Evolutionary conservation across 2,888 invertebrate species (phyloP).

Genomic region (Horisme vitalbata): DNA sequence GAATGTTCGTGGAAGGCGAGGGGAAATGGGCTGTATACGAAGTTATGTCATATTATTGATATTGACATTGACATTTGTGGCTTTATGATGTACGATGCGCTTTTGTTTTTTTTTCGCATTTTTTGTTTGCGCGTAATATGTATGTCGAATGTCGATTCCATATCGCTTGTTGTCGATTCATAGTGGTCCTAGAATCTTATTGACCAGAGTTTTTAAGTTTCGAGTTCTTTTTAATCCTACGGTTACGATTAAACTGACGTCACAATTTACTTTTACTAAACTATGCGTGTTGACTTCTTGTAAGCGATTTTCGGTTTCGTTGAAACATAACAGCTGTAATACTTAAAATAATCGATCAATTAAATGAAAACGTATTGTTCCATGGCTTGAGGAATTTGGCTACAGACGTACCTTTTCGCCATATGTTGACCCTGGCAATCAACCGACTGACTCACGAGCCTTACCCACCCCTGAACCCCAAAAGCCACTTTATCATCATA

Average conservation of each 20-base stretch:
- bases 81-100: background rate
- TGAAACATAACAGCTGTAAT: conserved; percentile 9
- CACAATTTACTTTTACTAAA: no score
- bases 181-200: no score
- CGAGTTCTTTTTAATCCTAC: no score
- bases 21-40: conserved; percentile 17
- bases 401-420: conserved; percentile 62
- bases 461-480: conserved; percentile 29
- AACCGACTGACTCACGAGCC: conserved; percentile 45
- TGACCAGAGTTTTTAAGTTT: no score
- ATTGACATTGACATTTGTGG: conserved; percentile 22
- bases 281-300: no score
- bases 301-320: no score
- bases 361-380: conserved; percentile 25
- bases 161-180: no score
- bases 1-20: conserved; percentile 28
- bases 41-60: conserved; percentile 11
- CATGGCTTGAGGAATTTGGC: conserved; percentile 33
- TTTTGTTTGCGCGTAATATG: no score
- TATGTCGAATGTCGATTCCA: no score
- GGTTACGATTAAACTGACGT: no score
- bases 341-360: conserved; percentile 29
- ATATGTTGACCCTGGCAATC: conserved; percentile 80
- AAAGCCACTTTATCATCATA: conserved; percentile 30
- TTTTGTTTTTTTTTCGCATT: conserved; percentile 1